A percentile compares a stretch with the other conserved stretches of the same genome.
Conservation (phyloP, 1,140 invertebrate species). For the Daktulosphaira vitifoliae region DNA sequence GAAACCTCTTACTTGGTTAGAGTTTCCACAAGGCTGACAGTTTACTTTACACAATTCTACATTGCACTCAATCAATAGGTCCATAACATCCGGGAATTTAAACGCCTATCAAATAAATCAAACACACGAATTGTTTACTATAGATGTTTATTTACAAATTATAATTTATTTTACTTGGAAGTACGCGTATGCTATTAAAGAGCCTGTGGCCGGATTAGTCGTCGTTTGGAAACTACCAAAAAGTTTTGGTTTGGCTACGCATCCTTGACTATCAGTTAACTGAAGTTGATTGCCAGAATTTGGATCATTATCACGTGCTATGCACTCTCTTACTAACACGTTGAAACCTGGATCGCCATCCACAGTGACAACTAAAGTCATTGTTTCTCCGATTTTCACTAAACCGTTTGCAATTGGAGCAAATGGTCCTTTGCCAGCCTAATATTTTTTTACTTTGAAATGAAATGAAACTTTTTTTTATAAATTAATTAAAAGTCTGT, state of each 20-base stretch:
- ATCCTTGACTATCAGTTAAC: slow-evolving; percentile 67
- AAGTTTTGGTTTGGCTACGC: slow-evolving; percentile 70
- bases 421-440: slow-evolving; percentile 68
- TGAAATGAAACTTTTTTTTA: too few relatives aligned
- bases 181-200: slow-evolving; percentile 68
- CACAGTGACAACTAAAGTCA: slow-evolving; percentile 73
- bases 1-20: slow-evolving; percentile 52
- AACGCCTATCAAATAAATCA: slow-evolving; percentile 54
- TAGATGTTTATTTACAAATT: too few relatives aligned
- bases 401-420: slow-evolving; percentile 63
- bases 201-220: slow-evolving; percentile 59
- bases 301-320: slow-evolving; percentile 53
- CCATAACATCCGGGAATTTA: slow-evolving; percentile 81
- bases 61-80: slow-evolving; percentile 73
- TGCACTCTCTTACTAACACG: slow-evolving; percentile 66
- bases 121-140: slow-evolving; percentile 1
- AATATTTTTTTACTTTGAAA: background rate
- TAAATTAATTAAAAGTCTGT: too few relatives aligned
- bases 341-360: slow-evolving; percentile 72
- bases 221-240: slow-evolving; percentile 75
- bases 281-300: slow-evolving; percentile 54
- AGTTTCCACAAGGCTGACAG: slow-evolving; percentile 62
- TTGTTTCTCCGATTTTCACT: slow-evolving; percentile 71
- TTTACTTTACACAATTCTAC: slow-evolving; percentile 74
- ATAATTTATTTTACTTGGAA: slow-evolving; percentile 56